These are phyloP conservation scores for Chrysolina haemoptera DNA, from an alignment of 2,888 invertebrate species.

Conservation along the genomic window DNA sequence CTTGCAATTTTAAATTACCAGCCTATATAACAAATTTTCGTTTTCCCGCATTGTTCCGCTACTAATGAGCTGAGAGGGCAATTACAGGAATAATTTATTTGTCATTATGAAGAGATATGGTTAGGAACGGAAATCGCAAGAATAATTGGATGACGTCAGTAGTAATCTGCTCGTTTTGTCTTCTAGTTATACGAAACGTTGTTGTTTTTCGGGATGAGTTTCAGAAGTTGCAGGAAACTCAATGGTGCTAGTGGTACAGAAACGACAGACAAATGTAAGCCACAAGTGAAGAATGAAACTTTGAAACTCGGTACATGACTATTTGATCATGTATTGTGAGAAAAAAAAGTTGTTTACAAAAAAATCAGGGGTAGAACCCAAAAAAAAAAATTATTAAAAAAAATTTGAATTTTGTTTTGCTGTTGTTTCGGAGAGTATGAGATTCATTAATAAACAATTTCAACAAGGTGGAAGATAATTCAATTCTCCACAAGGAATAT, in stretches of 20 bases:
- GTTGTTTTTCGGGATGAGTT: neutral
- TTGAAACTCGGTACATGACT: too few species aligned
- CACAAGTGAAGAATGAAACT: too few species aligned
- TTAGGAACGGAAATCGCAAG: conserved; percentile 23
- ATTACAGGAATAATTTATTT: conserved; percentile 46
- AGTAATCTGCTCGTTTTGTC: conserved; percentile 25
- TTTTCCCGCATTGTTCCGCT: conserved; percentile 43
- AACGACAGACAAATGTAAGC: too few species aligned
- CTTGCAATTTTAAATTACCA: conserved; percentile 49
- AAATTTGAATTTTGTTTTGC: too few species aligned
- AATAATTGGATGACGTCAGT: conserved; percentile 28
- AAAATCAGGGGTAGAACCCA: too few species aligned
- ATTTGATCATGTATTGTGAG: too few species aligned
- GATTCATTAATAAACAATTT: too few species aligned
- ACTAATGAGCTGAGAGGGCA: conserved; percentile 47
- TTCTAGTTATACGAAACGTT: conserved; percentile 9
- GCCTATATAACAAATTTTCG: conserved; percentile 44
- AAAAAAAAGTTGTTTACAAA: too few species aligned
- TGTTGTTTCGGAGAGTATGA: too few species aligned
- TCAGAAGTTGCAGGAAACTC: neutral
- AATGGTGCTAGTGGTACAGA: neutral
- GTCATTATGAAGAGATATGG: conserved; percentile 31
- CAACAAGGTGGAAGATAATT: too few species aligned
- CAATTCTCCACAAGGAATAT: too few species aligned
- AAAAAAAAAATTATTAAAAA: too few species aligned